A percentile compares a stretch with the other conserved stretches of the same genome.
Conservation (phyloP, 2,888 invertebrate species). For the Melikaiella ostensackeni region DNA sequence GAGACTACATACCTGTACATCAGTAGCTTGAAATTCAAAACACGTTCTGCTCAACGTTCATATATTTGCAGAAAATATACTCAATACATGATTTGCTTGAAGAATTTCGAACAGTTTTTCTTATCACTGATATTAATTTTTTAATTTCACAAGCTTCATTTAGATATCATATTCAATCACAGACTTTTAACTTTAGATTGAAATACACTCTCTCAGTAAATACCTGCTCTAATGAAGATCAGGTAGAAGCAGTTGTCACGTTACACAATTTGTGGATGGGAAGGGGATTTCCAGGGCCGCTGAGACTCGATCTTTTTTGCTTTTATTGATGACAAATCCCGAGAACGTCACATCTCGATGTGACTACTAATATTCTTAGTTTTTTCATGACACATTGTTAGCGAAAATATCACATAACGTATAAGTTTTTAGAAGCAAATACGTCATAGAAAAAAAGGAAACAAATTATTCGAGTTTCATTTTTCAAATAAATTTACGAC, state of each 20-base stretch:
- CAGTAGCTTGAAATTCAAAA: neutral
- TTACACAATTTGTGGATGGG: neutral
- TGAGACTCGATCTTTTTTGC: constrained; percentile 24
- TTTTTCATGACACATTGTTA: neutral
- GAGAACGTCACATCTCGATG: neutral
- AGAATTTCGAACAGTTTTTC: neutral
- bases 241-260: neutral
- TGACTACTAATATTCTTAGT: neutral
- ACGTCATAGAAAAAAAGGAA: neutral
- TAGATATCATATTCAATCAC: neutral
- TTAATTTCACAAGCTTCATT: too few species aligned
- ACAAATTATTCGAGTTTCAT: neutral
- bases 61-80: neutral
- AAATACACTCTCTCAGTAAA: neutral
- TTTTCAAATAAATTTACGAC: neutral
- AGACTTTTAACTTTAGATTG: neutral
- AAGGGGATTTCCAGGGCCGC: constrained; percentile 49
- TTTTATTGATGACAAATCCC: neutral
- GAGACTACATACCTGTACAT: neutral
- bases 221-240: neutral
- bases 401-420: neutral
- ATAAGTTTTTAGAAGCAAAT: neutral
- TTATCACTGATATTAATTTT: too few species aligned
- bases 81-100: neutral
- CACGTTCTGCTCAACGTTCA: neutral